A percentile compares a stretch with the other conserved stretches of the same genome.
Conservation (phyloP, 2,113 vertebrate genomes). For the Marmota flaviventris region DNA sequence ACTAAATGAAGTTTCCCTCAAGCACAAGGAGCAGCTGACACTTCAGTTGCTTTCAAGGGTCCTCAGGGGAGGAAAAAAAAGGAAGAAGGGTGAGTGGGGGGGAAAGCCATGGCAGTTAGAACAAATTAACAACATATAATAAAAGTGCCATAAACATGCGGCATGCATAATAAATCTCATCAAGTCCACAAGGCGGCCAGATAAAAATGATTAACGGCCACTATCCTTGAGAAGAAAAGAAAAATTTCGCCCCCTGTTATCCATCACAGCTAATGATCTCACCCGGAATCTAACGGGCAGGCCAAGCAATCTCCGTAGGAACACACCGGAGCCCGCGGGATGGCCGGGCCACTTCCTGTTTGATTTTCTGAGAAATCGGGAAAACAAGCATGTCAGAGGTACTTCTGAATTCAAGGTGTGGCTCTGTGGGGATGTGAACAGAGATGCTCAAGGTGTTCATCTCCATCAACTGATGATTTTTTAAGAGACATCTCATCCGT, state of each 20-base stretch:
- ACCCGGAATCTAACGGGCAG: conserved; percentile 86
- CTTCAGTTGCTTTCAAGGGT: conserved; percentile 86
- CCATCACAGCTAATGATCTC: conserved; percentile 82
- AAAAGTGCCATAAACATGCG: conserved; percentile 90
- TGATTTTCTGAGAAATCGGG: conserved; percentile 79
- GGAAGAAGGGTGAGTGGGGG: conserved; percentile 70
- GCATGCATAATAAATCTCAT: conserved; percentile 90
- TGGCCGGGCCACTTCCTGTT: conserved; percentile 78
- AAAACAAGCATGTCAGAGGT: conserved; percentile 69
- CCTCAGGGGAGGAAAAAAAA: conserved; percentile 83
- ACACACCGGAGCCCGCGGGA: conserved; percentile 73
- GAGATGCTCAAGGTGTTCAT: conserved; percentile 76
- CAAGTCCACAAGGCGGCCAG: conserved; percentile 86
- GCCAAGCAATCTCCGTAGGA: conserved; percentile 84
- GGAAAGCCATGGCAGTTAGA: conserved; percentile 88
- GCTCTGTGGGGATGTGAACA: conserved; percentile 29
- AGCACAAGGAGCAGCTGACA: conserved; percentile 86
- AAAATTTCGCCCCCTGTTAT: conserved; percentile 82
- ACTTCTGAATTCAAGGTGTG: conserved; percentile 62
- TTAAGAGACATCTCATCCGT: conserved; percentile 49
- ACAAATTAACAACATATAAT: conserved; percentile 91
- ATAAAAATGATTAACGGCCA: conserved; percentile 90
- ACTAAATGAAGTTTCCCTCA: conserved; percentile 84
- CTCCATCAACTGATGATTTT: conserved; percentile 72
- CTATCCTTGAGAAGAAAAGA: conserved; percentile 87